phyloP scores from a whole-genome alignment of 2,888 invertebrate species.

The Empis livida region DNA sequence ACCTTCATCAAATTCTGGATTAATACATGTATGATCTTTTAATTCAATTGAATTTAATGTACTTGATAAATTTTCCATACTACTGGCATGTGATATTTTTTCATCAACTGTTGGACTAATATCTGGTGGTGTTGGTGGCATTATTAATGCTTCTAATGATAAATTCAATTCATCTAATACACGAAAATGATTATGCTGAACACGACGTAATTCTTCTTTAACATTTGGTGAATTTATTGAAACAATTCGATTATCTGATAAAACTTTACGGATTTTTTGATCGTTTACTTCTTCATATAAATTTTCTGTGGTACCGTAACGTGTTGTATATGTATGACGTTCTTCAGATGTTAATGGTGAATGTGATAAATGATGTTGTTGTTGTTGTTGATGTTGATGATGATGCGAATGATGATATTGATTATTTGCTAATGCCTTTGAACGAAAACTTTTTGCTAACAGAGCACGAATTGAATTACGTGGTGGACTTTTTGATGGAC shows the following conservation, averaged over 20 bases:
- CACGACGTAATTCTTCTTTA: conserved; percentile 71
- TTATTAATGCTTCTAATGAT: conserved; percentile 77
- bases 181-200: conserved; percentile 69
- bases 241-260: conserved; percentile 45
- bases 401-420: conserved; percentile 21
- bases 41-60: conserved; percentile 34
- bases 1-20: conserved; percentile 35
- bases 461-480: conserved; percentile 32
- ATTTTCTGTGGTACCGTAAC: conserved; percentile 68
- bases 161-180: conserved; percentile 78
- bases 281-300: conserved; percentile 35
- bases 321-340: conserved; percentile 56
- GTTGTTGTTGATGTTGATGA: conserved; percentile 3
- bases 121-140: conserved; percentile 52
- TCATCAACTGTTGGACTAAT: conserved; percentile 41
- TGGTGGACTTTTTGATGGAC: conserved; percentile 32
- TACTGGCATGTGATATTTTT: conserved; percentile 35
- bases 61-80: conserved; percentile 32
- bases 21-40: conserved; percentile 35
- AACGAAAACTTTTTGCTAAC: conserved; percentile 32
- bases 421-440: conserved; percentile 24
- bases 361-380: not conserved
- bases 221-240: conserved; percentile 56
- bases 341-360: conserved; percentile 24
- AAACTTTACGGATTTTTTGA: conserved; percentile 33